phyloP scores from a whole-genome alignment of 2,888 invertebrate species.

The Notodonta ziczac region DNA sequence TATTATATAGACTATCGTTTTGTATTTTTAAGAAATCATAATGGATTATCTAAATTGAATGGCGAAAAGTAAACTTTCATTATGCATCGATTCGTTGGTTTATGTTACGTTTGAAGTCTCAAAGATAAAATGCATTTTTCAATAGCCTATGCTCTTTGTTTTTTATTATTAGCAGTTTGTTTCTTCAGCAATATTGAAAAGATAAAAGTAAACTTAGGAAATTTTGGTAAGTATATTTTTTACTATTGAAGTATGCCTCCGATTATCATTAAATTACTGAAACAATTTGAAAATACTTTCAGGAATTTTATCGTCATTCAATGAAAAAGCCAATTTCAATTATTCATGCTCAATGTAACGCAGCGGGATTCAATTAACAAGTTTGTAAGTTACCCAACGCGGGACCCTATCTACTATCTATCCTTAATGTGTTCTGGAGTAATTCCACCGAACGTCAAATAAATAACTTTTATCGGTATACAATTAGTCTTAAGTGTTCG shows the following conservation, averaged over 20 bases:
- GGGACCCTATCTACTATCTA: neutral
- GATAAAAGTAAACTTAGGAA: too few species aligned
- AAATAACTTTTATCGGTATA: conserved; percentile 6
- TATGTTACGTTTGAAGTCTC: neutral
- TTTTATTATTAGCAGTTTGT: neutral
- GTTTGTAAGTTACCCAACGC: neutral
- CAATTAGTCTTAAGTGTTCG: conserved; percentile 6
- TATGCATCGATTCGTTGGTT: neutral
- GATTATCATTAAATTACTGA: too few species aligned
- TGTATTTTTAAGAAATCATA: conserved; percentile 27
- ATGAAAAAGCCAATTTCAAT: neutral
- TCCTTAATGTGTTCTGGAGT: conserved; percentile 5
- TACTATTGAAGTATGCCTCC: too few species aligned
- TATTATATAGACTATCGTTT: conserved; percentile 8
- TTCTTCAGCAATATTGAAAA: neutral
- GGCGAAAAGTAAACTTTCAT: conserved; percentile 16
- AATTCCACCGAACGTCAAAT: conserved; percentile 6
- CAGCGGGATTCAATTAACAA: neutral
- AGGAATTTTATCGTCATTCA: too few species aligned
- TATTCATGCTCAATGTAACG: neutral
- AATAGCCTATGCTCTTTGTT: neutral
- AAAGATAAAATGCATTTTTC: neutral
- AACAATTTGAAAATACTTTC: too few species aligned
- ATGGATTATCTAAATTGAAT: conserved; percentile 23
- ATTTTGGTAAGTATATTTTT: too few species aligned